A percentile compares a stretch with the other conserved stretches of the same genome.
Evolutionary conservation across 2,888 invertebrate genomes (phyloP).

Genomic region (Nebria brevicollis): DNA sequence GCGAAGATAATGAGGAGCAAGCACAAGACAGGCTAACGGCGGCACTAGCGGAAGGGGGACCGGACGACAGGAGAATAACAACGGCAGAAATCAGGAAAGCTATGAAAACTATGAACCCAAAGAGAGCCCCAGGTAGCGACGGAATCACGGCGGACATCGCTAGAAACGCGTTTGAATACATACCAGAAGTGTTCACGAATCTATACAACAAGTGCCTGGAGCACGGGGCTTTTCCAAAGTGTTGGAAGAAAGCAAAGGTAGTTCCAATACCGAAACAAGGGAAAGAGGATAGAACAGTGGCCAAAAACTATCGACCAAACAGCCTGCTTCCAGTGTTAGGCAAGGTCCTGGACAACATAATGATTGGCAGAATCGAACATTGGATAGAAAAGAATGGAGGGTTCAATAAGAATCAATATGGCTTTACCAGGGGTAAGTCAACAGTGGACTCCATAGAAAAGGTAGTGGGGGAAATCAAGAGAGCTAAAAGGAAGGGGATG

Average conservation of each 20-base stretch:
- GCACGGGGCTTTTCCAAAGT: slow-evolving; percentile 23
- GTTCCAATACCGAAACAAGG: slow-evolving; percentile 52
- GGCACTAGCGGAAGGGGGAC: not conserved
- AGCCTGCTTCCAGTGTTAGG: slow-evolving; percentile 36
- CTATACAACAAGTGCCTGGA: slow-evolving; percentile 31
- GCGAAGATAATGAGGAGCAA: not conserved
- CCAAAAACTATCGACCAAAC: slow-evolving; percentile 43
- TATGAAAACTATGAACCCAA: slow-evolving; percentile 12
- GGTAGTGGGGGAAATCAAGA: not conserved
- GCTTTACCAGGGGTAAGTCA: slow-evolving; percentile 18
- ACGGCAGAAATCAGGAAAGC: slow-evolving; percentile 20
- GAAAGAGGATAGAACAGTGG: slow-evolving; percentile 45
- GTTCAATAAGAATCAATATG: slow-evolving; percentile 23
- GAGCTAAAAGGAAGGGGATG: slow-evolving; percentile 15
- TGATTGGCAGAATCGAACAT: slow-evolving; percentile 20
- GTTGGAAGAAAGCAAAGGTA: slow-evolving; percentile 50
- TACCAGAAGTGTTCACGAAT: slow-evolving; percentile 2
- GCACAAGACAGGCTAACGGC: not conserved
- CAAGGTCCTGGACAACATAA: slow-evolving; percentile 25
- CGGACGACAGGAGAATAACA: not conserved
- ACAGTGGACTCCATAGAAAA: slow-evolving; percentile 33
- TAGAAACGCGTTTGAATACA: not conserved
- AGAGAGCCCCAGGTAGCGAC: slow-evolving; percentile 35
- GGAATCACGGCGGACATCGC: slow-evolving; percentile 37
- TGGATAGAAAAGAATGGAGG: not conserved